Evolutionary conservation across 2,888 invertebrate genomes (phyloP).

Genomic region (Volucella zonaria): DNA sequence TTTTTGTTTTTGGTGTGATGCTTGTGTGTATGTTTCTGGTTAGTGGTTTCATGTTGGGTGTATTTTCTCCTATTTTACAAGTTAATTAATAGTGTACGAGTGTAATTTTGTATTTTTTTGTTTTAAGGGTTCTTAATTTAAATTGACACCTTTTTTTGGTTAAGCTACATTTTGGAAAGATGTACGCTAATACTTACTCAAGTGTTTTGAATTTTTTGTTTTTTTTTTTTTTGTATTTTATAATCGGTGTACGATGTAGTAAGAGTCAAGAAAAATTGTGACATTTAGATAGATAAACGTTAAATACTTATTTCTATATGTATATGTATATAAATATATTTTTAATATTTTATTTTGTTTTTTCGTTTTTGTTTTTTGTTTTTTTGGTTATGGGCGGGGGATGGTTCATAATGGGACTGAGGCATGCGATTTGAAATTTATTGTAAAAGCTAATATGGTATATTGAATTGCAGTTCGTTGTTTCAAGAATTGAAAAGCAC

Average conservation of each 20-base stretch:
- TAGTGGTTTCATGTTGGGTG: conserved; percentile 30
- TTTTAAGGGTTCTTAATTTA: conserved; percentile 34
- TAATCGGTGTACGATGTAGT: conserved; percentile 73
- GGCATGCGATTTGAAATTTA: conserved; percentile 26
- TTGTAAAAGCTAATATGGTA: conserved; percentile 20
- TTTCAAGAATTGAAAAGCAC: conserved; percentile 28
- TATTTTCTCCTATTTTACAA: conserved; percentile 11
- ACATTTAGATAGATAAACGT: conserved; percentile 72
- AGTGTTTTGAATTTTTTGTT: conserved; percentile 43
- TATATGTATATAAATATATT: conserved; percentile 31
- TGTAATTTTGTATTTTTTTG: conserved; percentile 47
- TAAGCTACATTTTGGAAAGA: conserved; percentile 57
- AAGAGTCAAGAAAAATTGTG: conserved; percentile 72
- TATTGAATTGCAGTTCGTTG: conserved; percentile 54
- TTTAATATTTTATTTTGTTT: conserved; percentile 5
- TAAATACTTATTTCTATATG: conserved; percentile 67
- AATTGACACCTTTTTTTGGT: conserved; percentile 71
- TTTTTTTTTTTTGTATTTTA: conserved; percentile 48
- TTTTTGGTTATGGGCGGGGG: not conserved
- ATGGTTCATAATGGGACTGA: conserved; percentile 11
- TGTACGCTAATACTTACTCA: conserved; percentile 57
- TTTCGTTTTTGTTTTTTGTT: not conserved
- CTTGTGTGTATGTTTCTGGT: conserved; percentile 12
- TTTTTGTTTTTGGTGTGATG: conserved; percentile 42
- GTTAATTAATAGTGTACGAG: conserved; percentile 9